Evolutionary conservation across 1,140 invertebrate genomes (phyloP), one percentile per base, ranked within the genome.

Genomic region (Dendrolimus kikuchii): DNA sequence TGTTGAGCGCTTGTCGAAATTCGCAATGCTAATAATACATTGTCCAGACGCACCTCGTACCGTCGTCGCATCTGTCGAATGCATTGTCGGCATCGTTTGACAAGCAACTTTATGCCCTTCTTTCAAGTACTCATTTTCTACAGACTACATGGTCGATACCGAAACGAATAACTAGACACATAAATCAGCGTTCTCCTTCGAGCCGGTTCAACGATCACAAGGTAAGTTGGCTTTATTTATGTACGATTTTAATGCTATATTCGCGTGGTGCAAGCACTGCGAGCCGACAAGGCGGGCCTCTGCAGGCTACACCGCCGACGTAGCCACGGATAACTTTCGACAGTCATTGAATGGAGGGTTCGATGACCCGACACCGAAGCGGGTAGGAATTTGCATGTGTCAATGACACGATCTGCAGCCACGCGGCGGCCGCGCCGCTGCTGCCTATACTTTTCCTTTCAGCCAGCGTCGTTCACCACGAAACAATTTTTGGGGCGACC

Each of bases 381-480:
- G 71, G 60, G 69, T 76, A 63, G 67, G 66, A 71, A 80, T 80
- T 77, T 79, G 74, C 78, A 81, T 81, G 76, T 81, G 78, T 79
- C 78, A 81, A 71, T 77, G 78, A 79, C 78, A 69, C 71, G 72
- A 62, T 68, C 63, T 68, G 69, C 66, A 67, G 59, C 51, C 58
- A 38, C 41, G 60, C 52, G 59, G 58, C 65, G 57, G 63, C 60
- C 58, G 55, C 63, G 55, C 49, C 57, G 52, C 46, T 51, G 58
- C 63, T 64, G 67, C 68, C 64, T 68, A 71, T 71, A 81, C 78
- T 81, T 81, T 81, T 81, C 74, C 78, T 81, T 81, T 81, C 78
- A 73, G 73, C 62, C 44, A 62, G 45, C 55, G 60, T 67, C 62
- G 60, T 58, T 54, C 64, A 48, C 66, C 64, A 67, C 73, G 74